These are phyloP conservation scores for human DNA, from an alignment of 2,113 vertebrate genomes.

Conservation along the genomic window GRCh38 chr6:38608001-38608500, in stretches of 20 bases:
- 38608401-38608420: slow-evolving; percentile 54
- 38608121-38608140: not conserved
- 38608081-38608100: not conserved
- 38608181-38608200: not conserved
- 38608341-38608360: slow-evolving; percentile 35
- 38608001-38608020: not conserved
- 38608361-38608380: slow-evolving; percentile 22
- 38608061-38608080: not conserved
- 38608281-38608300: slow-evolving; percentile 34
- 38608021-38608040: slow-evolving; percentile 2
- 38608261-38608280: not conserved
- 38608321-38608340: slow-evolving; percentile 21
- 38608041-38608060: not conserved
- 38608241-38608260: not conserved
- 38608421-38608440: slow-evolving; percentile 73
- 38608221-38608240: slow-evolving; percentile 2
- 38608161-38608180: not conserved
- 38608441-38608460: slow-evolving; percentile 62
- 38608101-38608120: not conserved
- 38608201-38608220: not conserved
- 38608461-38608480: slow-evolving; percentile 65
- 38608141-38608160: not conserved
- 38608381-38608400: slow-evolving; percentile 70
- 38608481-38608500: slow-evolving; percentile 72
- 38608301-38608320: slow-evolving; percentile 6